phyloP scores from a whole-genome alignment of 2,113 vertebrate species.

The Morone saxatilis region DNA sequence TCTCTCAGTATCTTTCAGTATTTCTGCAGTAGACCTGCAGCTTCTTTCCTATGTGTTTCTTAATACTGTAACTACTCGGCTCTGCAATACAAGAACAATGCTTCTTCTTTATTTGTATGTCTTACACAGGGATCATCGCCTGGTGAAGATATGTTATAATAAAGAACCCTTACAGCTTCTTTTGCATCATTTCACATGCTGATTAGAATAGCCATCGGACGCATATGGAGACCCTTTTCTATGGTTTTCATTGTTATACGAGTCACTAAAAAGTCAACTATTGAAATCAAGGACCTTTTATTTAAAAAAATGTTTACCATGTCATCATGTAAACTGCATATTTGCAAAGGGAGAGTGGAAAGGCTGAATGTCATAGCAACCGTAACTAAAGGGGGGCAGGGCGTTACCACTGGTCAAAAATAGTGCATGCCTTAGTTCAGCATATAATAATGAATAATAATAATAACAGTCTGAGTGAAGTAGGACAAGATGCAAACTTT shows the following conservation, averaged over 20 bases:
- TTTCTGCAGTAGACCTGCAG: neutral
- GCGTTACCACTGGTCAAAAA: neutral
- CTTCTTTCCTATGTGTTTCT: no score
- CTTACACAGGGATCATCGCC: neutral
- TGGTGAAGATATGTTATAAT: neutral
- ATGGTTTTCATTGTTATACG: no score
- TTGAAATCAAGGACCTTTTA: neutral
- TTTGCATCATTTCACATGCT: constrained; percentile 1
- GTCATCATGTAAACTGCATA: neutral
- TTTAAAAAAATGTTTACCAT: neutral
- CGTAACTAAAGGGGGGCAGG: neutral
- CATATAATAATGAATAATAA: neutral
- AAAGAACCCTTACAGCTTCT: neutral
- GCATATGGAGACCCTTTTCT: no score
- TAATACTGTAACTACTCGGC: neutral
- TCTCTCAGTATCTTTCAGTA: neutral
- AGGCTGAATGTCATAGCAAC: neutral
- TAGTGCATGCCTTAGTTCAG: neutral
- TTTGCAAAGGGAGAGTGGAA: neutral
- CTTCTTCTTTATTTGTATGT: neutral
- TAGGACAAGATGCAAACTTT: neutral
- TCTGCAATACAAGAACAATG: neutral
- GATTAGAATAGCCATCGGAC: neutral
- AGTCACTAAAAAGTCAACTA: no score
- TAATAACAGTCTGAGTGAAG: neutral